Evolutionary conservation across 2,888 invertebrate species (phyloP), one percentile per base, ranked within the genome.

Genomic region (Dysmachus trigonus): DNA sequence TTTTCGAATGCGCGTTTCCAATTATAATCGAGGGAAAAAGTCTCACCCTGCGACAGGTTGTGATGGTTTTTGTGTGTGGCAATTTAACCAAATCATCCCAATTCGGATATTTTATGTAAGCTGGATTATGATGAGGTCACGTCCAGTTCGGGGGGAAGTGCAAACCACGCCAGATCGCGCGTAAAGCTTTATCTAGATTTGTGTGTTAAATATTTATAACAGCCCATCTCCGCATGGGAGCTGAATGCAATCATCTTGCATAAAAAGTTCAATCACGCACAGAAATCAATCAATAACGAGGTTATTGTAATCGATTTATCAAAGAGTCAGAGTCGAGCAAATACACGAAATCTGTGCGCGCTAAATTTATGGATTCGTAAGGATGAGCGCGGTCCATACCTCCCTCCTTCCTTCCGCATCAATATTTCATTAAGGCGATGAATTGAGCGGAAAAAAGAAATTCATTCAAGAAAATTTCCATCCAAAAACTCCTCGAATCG

Each of bases 241-340:
- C 41, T 41, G 38, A 72, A 71, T 72, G 41, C 83, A 83, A 72
- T 83, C 72, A 72, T 83, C 38, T 83, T 72, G 41, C 72, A 83
- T 83, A 83, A 83, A 72, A 83, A 83, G 71, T 72, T 72, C 72
- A 83, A 71, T 83, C 83, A 83, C 83, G 83, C 83, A 83, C 83
- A 71, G 41, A 83, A 83, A 72, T 83, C 83, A 83, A 83, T 83
- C 83, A 83, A 83, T 83, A 83, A 83, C 47, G 38, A 83, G 72
- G 83, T 83, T 83, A 83, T 83, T 83, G 72, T 72, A 83, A 83
- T 83, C 83, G 83, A 83, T 83, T 83, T 83, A 83, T 83, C 83
- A 83, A 72, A 83, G 83, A 83, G 83, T 72, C 82, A n/a, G 71
- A 82, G 15, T 38, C 71, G 30, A 83, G 41, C 38, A 71, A 83